A percentile compares a stretch with the other conserved stretches of the same genome.
These are phyloP conservation scores for Azemiops feae DNA, from an alignment of 2,113 vertebrate species.

Conservation along the genomic window DNA sequence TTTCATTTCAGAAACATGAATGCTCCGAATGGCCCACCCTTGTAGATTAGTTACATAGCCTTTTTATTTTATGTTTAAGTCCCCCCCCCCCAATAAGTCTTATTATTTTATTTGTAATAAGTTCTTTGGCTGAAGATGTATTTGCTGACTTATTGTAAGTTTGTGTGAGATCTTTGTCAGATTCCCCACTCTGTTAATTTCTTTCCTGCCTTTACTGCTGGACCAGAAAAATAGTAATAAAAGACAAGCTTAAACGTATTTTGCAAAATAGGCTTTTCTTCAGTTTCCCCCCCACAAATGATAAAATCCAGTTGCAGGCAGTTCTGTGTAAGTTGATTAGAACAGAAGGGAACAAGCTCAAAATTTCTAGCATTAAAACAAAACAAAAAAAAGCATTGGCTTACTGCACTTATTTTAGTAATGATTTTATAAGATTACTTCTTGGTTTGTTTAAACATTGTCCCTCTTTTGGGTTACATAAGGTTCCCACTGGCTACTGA, in stretches of 20 bases:
- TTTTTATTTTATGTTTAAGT: background rate
- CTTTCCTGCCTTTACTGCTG: background rate
- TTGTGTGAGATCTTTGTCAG: background rate
- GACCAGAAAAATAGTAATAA: background rate
- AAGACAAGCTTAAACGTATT: background rate
- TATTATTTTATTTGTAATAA: background rate
- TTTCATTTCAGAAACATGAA: background rate
- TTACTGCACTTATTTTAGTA: background rate
- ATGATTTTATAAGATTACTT: background rate
- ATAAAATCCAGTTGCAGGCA: background rate
- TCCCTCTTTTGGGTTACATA: background rate
- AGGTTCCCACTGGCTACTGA: background rate
- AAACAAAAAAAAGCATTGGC: background rate
- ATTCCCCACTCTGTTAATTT: background rate
- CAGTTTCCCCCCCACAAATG: background rate
- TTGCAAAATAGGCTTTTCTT: background rate
- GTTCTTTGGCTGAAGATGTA: background rate
- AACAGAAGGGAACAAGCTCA: background rate
- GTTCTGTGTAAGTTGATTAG: background rate
- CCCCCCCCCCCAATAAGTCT: background rate
- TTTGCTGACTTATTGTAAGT: background rate
- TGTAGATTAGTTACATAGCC: background rate
- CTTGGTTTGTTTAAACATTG: background rate
- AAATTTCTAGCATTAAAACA: background rate
- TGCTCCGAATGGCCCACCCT: background rate